Percentiles rank a stretch among this genome's conserved stretches.
These are phyloP conservation scores for Manis pentadactyla DNA, from an alignment of 2,797 vertebrate species.

Conservation along the genomic window DNA sequence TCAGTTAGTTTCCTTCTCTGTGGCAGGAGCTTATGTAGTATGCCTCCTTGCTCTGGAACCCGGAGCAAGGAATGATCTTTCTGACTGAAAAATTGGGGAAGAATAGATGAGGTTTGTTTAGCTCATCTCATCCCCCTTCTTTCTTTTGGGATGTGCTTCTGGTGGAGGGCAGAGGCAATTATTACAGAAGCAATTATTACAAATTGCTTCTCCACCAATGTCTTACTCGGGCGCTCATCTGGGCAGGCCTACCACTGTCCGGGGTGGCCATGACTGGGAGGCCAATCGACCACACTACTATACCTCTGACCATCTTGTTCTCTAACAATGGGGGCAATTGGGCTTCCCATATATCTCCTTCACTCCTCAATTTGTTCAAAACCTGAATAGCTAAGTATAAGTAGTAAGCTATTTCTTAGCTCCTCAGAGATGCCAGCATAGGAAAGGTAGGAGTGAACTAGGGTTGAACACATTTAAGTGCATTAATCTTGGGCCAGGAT, in stretches of 20 bases:
- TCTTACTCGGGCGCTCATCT: neutral
- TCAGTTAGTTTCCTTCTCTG: neutral
- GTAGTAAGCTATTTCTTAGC: neutral
- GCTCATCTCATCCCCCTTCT: neutral
- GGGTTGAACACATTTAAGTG: neutral
- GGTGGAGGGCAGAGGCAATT: neutral
- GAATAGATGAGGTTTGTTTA: neutral
- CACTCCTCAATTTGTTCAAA: slow-evolving; percentile 26
- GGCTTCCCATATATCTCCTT: neutral
- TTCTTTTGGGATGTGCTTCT: neutral
- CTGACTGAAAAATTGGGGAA: neutral
- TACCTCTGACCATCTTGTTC: neutral
- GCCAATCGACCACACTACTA: neutral
- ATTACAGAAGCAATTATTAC: too few relatives aligned
- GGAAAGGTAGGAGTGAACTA: neutral
- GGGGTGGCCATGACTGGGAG: neutral
- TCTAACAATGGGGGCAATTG: neutral
- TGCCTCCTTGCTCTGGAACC: neutral
- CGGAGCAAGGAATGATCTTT: neutral
- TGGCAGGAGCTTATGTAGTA: neutral
- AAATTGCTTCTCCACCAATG: neutral
- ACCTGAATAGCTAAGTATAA: neutral
- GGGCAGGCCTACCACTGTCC: neutral
- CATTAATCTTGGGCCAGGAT: neutral
- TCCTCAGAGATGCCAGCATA: neutral